Conservation (phyloP, 1,140 invertebrate species). For the Atta texana region DNA sequence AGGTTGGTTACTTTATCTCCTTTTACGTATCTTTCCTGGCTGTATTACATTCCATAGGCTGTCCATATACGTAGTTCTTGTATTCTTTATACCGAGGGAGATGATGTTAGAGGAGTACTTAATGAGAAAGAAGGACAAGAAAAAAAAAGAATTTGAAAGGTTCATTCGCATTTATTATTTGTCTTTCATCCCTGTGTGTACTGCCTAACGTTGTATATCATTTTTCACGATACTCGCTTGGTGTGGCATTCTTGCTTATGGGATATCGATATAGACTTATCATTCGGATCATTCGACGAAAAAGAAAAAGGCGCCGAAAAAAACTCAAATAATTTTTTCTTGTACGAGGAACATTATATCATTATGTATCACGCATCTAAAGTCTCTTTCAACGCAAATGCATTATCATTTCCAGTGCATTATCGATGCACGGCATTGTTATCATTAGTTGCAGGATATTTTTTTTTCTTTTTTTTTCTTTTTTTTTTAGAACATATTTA, state of each 20-base stretch:
- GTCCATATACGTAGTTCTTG: constrained; percentile 46
- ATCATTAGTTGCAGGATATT: neutral
- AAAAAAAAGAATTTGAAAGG: constrained; percentile 23
- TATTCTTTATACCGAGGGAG: constrained; percentile 56
- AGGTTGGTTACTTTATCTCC: constrained; percentile 88
- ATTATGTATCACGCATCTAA: constrained; percentile 21
- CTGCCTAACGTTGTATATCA: constrained; percentile 68
- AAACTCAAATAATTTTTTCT: constrained; percentile 4
- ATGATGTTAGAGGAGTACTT: constrained; percentile 63
- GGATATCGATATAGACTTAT: constrained; percentile 41
- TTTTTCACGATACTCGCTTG: constrained; percentile 78
- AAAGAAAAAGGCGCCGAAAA: neutral
- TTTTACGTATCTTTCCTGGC: constrained; percentile 79
- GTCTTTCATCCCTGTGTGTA: constrained; percentile 75
- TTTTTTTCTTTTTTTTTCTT: constrained; percentile 21
- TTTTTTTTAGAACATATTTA: neutral
- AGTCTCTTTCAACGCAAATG: constrained; percentile 7
- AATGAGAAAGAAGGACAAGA: constrained; percentile 29
- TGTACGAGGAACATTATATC: constrained; percentile 2
- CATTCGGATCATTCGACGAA: constrained; percentile 6
- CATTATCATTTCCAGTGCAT: constrained; percentile 31
- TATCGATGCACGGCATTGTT: constrained; percentile 14
- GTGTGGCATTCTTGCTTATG: constrained; percentile 82
- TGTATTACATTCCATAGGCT: constrained; percentile 71
- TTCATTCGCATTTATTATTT: constrained; percentile 48